Evolutionary conservation across 2,888 invertebrate genomes (phyloP), one percentile per base, ranked within the genome.

Genomic region (Drosophila pseudotakahashii): DNA sequence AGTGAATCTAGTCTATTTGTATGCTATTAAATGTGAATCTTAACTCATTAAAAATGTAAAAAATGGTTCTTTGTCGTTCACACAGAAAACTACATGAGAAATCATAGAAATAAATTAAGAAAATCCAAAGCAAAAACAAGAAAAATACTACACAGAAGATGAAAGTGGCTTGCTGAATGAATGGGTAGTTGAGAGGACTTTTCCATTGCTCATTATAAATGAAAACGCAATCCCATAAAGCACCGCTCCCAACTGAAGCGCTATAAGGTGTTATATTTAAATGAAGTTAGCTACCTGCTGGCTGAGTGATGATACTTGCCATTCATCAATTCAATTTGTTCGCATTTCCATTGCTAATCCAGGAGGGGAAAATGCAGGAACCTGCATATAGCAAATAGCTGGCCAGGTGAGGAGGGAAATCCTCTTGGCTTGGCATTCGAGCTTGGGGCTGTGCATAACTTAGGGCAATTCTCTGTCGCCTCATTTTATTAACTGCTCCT

Each of bases 401-500:
- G 11, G 54, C 54, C 47, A 60, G 48, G 62, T 63, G 34, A 48
- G 37, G 2, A 48, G 16, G 16, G 11, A 26, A 34, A 34, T 16
- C n/a, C 34, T 23, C 32, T 61, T 52, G 53, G 50, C 73, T 47
- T 76, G 77, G 55, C 75, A 52, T 41, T 64, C 45, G 42, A 58
- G 26, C 30, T 32, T 5, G 10, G n/a, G 14, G 30, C 16, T 44
- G 47, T 14, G 75, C 69, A 77, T 72, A 79, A 73, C 73, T 77
- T 41, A 68, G 66, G 78, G 64, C 70, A 70, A 77, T 73, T 75
- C 71, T 72, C 64, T 45, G 75, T 26, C 52, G 55, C 51, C 69
- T 47, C 59, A 52, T 80, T 80, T 78, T 75, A 67, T 74, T 62
- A 78, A 67, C 73, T 42, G 34, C 50, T 61, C 36, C 53, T 59